A percentile compares a stretch with the other conserved stretches of the same genome.
phyloP scores from a whole-genome alignment of 1,140 invertebrate genomes.

The Heliconius hewitsoni region DNA sequence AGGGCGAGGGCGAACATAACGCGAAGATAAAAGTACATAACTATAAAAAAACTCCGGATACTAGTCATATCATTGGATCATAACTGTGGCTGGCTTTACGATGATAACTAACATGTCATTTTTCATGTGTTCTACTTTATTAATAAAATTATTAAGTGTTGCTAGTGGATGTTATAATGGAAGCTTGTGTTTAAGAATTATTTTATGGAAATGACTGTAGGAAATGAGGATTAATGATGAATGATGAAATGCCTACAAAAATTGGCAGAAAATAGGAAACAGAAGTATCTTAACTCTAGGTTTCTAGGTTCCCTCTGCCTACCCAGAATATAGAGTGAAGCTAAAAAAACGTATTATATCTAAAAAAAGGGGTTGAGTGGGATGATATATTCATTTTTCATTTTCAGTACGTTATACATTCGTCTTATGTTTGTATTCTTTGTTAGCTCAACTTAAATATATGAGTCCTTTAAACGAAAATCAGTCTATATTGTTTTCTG shows the following conservation, averaged over 20 bases:
- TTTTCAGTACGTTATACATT: not conserved
- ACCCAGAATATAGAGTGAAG: too few relatives aligned
- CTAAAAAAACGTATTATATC: too few relatives aligned
- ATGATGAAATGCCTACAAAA: too few relatives aligned
- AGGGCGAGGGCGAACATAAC: constrained; percentile 42
- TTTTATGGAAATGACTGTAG: not conserved
- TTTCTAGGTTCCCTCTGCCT: too few relatives aligned
- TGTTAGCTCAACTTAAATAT: not conserved
- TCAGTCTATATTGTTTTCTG: not conserved
- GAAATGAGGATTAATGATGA: too few relatives aligned
- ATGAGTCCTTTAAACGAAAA: not conserved
- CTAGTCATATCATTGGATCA: constrained; percentile 34
- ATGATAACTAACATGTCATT: constrained; percentile 33
- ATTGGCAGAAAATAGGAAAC: too few relatives aligned
- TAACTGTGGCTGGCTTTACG: constrained; percentile 28
- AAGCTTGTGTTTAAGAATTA: not conserved
- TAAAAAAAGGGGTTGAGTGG: too few relatives aligned
- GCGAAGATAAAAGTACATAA: constrained; percentile 41
- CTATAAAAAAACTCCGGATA: constrained; percentile 40
- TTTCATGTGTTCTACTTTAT: not conserved
- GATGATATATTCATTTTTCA: not conserved
- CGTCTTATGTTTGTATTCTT: not conserved
- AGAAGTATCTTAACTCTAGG: too few relatives aligned
- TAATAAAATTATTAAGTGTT: constrained; percentile 18
- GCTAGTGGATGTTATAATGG: not conserved